These are phyloP conservation scores for Cephalotes varians DNA, from an alignment of 2,888 invertebrate genomes.

Conservation along the genomic window DNA sequence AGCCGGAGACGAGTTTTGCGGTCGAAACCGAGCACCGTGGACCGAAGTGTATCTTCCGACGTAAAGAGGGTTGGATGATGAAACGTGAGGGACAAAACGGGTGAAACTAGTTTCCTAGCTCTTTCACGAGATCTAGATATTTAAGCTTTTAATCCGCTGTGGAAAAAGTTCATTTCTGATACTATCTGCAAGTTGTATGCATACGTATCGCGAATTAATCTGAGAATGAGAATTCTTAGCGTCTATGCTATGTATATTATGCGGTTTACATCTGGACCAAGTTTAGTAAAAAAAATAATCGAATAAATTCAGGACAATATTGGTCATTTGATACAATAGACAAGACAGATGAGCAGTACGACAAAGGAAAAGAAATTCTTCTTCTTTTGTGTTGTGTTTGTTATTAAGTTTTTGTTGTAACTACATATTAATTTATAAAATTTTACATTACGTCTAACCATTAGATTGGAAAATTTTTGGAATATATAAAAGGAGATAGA, in stretches of 20 bases:
- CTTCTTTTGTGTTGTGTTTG: background rate
- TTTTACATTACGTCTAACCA: background rate
- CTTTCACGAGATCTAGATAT: conserved; percentile 64
- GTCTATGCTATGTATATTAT: conserved; percentile 8
- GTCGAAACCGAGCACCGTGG: conserved; percentile 72
- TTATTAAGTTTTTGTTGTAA: background rate
- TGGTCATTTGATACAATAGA: background rate
- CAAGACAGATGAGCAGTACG: background rate
- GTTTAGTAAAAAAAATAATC: background rate
- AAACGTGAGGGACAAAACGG: conserved; percentile 71
- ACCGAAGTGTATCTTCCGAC: conserved; percentile 49
- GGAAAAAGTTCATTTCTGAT: conserved; percentile 43
- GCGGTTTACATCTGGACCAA: conserved; percentile 26
- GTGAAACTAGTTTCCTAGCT: conserved; percentile 73
- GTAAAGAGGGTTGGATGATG: conserved; percentile 68
- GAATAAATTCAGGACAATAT: conserved; percentile 15
- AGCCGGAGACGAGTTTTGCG: conserved; percentile 78
- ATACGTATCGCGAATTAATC: conserved; percentile 41
- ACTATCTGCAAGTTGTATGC: conserved; percentile 28
- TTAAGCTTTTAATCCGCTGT: conserved; percentile 56
- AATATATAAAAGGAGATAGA: background rate
- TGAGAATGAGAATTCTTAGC: background rate
- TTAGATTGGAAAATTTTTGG: background rate
- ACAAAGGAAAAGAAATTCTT: background rate
- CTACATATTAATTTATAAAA: background rate